Conservation (phyloP, 2,113 vertebrate species). For the Dasyprocta punctata region DNA sequence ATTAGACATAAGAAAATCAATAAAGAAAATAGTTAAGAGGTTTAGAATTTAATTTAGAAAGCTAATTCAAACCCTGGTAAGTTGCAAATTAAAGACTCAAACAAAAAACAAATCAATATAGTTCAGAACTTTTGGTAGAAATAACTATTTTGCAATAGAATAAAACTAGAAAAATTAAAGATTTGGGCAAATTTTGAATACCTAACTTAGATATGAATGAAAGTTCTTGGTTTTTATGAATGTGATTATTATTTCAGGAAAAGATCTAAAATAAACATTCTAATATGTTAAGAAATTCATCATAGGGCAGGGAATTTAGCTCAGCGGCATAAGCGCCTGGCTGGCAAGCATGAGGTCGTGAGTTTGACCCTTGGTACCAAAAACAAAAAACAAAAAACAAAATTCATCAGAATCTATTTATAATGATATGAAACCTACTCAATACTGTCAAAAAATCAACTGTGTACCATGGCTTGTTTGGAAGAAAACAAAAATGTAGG, state of each 20-base stretch:
- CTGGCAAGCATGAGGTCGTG: too few relatives aligned
- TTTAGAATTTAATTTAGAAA: neutral
- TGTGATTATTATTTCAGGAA: slow-evolving; percentile 22
- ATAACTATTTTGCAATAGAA: neutral
- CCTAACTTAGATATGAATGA: neutral
- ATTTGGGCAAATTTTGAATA: slow-evolving; percentile 15
- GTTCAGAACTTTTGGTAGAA: slow-evolving; percentile 12
- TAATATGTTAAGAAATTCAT: slow-evolving; percentile 28
- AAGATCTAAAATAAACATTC: slow-evolving; percentile 65
- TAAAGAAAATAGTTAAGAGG: neutral
- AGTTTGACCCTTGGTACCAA: too few relatives aligned
- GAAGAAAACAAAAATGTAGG: slow-evolving; percentile 67
- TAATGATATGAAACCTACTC: slow-evolving; percentile 59
- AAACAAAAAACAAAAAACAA: too few relatives aligned
- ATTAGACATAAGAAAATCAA: neutral
- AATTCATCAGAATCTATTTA: slow-evolving; percentile 45
- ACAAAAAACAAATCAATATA: neutral
- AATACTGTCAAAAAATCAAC: slow-evolving; percentile 71
- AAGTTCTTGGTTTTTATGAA: neutral
- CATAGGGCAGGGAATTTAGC: too few relatives aligned
- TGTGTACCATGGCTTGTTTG: slow-evolving; percentile 60
- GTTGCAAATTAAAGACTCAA: slow-evolving; percentile 6
- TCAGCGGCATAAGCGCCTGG: too few relatives aligned
- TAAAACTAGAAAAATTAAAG: slow-evolving; percentile 21
- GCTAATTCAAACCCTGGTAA: neutral